Evolutionary conservation across 2,113 vertebrate species (phyloP).

Genomic region (Perca flavescens): DNA sequence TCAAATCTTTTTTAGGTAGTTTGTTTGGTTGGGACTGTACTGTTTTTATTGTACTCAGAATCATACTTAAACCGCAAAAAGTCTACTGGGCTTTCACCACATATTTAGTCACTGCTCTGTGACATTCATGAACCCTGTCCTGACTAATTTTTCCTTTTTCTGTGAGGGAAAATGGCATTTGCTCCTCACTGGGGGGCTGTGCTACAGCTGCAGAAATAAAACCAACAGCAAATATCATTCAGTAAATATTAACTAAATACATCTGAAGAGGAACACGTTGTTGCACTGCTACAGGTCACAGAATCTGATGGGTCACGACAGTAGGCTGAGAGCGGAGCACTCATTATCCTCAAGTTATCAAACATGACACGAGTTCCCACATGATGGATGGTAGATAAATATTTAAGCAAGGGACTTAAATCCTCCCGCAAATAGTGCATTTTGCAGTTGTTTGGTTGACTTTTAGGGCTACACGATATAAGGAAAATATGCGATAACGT

Average conservation of each 20-base stretch:
- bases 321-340: not conserved
- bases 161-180: not conserved
- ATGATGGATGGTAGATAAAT: slow-evolving; percentile 2
- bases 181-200: not conserved
- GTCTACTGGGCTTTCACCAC: not conserved
- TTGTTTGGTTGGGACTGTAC: not conserved
- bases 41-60: not conserved
- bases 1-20: not conserved
- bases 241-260: slow-evolving; percentile 18
- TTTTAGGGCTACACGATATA: no score
- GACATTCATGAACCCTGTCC: not conserved
- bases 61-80: not conserved
- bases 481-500: no score
- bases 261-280: not conserved
- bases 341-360: not conserved
- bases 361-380: not conserved
- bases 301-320: not conserved
- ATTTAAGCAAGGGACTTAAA: not conserved
- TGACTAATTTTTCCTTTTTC: not conserved
- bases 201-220: not conserved
- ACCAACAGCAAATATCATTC: not conserved
- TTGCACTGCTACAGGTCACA: slow-evolving; percentile 4
- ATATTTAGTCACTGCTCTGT: not conserved
- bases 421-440: not conserved
- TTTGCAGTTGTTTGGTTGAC: not conserved